These are phyloP conservation scores for Siniperca scherzeri DNA, from an alignment of 2,797 vertebrate species.

Conservation along the genomic window DNA sequence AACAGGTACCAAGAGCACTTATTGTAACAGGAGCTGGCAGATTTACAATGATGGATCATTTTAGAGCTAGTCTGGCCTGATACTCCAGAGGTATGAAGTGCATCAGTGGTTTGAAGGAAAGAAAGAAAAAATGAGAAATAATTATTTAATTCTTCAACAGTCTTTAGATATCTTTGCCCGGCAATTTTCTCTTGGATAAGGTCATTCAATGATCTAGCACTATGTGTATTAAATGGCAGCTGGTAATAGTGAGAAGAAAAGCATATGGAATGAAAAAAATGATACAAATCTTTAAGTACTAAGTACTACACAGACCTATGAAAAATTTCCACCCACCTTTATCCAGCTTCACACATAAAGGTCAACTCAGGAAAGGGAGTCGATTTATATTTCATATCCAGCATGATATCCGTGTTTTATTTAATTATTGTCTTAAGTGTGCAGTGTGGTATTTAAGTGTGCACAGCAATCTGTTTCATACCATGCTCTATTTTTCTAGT, in stretches of 20 bases:
- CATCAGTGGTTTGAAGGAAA: conserved; percentile 56
- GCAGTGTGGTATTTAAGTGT: background rate
- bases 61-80: conserved; percentile 63
- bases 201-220: conserved; percentile 43
- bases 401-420: background rate
- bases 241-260: conserved; percentile 24
- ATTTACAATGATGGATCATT: conserved; percentile 74
- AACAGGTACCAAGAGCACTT: conserved; percentile 62
- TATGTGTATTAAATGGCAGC: conserved; percentile 30
- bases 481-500: background rate
- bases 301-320: conserved; percentile 2
- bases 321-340: conserved; percentile 21
- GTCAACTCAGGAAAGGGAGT: background rate
- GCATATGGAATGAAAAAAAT: conserved; percentile 14
- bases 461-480: background rate
- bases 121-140: conserved; percentile 28
- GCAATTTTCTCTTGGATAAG: conserved; percentile 41
- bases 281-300: conserved; percentile 7
- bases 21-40: conserved; percentile 70
- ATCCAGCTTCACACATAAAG: conserved; percentile 12
- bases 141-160: conserved; percentile 18
- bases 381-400: conserved; percentile 8
- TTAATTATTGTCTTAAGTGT: background rate
- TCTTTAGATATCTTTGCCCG: conserved; percentile 34
- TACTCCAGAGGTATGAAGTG: conserved; percentile 64